Evolutionary conservation across 2,888 invertebrate genomes (phyloP).

Genomic region (Chrysotoxum bicinctum): DNA sequence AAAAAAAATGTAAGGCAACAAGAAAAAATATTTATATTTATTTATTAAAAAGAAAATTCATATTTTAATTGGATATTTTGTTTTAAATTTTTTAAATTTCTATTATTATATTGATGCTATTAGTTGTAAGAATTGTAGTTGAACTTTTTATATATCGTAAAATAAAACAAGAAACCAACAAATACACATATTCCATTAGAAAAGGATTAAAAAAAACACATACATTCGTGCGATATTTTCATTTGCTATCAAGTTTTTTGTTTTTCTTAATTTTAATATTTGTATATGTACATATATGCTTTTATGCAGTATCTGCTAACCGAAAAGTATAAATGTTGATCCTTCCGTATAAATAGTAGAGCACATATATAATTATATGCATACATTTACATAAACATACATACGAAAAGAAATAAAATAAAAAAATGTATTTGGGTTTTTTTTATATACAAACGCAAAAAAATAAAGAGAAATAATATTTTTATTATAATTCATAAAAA

Average conservation of each 20-base stretch:
- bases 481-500: slow-evolving; percentile 43
- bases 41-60: slow-evolving; percentile 17
- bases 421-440: slow-evolving; percentile 12
- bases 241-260: neutral
- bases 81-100: slow-evolving; percentile 21
- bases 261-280: slow-evolving; percentile 8
- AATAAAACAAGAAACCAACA: slow-evolving; percentile 23
- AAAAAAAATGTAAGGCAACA: slow-evolving; percentile 7
- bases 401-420: slow-evolving; percentile 33
- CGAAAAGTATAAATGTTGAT: slow-evolving; percentile 71
- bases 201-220: slow-evolving; percentile 23
- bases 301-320: slow-evolving; percentile 70
- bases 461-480: slow-evolving; percentile 39
- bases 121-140: slow-evolving; percentile 68
- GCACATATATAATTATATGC: slow-evolving; percentile 53
- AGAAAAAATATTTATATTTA: slow-evolving; percentile 2
- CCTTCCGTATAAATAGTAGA: slow-evolving; percentile 69
- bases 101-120: slow-evolving; percentile 49
- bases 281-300: slow-evolving; percentile 46
- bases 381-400: slow-evolving; percentile 40
- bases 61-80: slow-evolving; percentile 5
- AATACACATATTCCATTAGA: slow-evolving; percentile 43
- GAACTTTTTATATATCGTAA: slow-evolving; percentile 66
- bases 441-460: slow-evolving; percentile 48
- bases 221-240: slow-evolving; percentile 27